A percentile compares a stretch with the other conserved stretches of the same genome.
These are phyloP conservation scores for Hippocampus barbouri DNA, from an alignment of 2,113 vertebrate species.

Conservation along the genomic window DNA sequence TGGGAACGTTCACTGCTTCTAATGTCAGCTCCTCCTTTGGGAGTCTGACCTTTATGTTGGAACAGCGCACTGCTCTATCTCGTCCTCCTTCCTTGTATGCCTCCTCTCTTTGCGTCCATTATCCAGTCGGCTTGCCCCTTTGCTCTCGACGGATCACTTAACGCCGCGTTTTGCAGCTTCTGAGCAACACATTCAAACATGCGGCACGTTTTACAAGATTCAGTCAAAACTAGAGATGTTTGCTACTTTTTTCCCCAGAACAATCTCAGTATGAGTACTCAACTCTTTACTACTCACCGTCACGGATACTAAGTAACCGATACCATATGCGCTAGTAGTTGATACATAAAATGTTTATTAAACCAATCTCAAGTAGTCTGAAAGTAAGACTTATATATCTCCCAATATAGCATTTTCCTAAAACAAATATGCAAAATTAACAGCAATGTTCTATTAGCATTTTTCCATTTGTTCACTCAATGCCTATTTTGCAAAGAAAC, in stretches of 20 bases:
- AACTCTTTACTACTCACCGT: too few species aligned
- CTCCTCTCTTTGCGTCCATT: constrained; percentile 39
- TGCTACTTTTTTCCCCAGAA: neutral
- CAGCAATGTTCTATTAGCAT: too few species aligned
- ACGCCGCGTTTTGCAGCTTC: constrained; percentile 34
- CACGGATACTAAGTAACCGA: too few species aligned
- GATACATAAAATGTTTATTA: too few species aligned
- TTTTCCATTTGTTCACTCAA: too few species aligned
- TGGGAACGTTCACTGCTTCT: constrained; percentile 61
- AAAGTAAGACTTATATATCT: too few species aligned
- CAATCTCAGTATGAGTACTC: too few species aligned
- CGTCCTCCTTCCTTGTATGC: constrained; percentile 12
- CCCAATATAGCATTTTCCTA: too few species aligned
- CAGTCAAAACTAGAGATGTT: neutral
- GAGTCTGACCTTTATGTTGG: constrained; percentile 69
- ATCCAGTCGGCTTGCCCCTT: constrained; percentile 47
- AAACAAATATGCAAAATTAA: too few species aligned
- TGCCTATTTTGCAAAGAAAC: too few species aligned
- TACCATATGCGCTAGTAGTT: too few species aligned
- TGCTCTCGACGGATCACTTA: constrained; percentile 38
- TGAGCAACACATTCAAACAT: constrained; percentile 13
- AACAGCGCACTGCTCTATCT: constrained; percentile 29
- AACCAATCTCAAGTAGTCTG: too few species aligned
- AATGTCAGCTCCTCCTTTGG: constrained; percentile 67
- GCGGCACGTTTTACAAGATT: constrained; percentile 9